Evolutionary conservation across 2,888 invertebrate genomes (phyloP).

Genomic region (Sarcophaga rosellei): DNA sequence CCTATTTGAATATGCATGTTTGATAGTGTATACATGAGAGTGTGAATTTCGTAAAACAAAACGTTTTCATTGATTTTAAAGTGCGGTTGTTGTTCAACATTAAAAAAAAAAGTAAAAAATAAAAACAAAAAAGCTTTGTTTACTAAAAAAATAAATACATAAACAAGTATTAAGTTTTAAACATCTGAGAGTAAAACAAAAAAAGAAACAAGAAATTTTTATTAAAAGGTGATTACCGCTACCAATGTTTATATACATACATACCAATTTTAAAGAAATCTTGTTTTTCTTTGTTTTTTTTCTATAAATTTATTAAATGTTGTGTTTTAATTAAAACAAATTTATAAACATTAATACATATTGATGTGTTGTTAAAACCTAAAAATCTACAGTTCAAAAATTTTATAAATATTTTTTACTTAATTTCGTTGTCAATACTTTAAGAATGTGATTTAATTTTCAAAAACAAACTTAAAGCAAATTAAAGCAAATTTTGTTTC

Average conservation of each 20-base stretch:
- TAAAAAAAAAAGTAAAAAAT: slow-evolving; percentile 19
- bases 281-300: neutral
- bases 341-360: neutral
- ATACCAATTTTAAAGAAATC: neutral
- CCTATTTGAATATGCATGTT: too few species aligned
- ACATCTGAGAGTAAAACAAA: too few species aligned
- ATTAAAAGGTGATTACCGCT: slow-evolving; percentile 53
- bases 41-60: slow-evolving; percentile 30
- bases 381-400: too few species aligned
- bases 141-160: slow-evolving; percentile 20
- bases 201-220: neutral
- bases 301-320: neutral
- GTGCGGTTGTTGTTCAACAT: neutral
- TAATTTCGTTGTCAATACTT: too few species aligned
- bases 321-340: neutral
- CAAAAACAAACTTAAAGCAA: too few species aligned
- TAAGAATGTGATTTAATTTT: too few species aligned
- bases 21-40: neutral
- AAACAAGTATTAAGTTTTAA: neutral
- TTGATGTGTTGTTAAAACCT: too few species aligned
- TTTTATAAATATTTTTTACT: too few species aligned
- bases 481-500: too few species aligned
- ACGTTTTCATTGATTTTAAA: slow-evolving; percentile 1
- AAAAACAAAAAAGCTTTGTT: slow-evolving; percentile 14
- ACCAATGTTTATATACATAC: neutral